Evolutionary conservation across 2,888 invertebrate genomes (phyloP).

Genomic region (Apodemia hepburni): DNA sequence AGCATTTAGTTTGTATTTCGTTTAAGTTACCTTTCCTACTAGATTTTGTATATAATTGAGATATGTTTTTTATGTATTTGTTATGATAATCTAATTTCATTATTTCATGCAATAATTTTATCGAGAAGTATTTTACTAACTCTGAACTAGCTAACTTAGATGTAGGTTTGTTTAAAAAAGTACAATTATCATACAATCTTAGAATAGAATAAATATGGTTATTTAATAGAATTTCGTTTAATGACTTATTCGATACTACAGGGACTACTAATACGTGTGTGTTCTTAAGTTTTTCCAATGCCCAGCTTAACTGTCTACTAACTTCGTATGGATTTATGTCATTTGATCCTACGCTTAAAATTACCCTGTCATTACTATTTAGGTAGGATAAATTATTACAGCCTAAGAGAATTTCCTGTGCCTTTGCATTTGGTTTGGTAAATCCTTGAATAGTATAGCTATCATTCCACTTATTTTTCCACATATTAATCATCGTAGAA

Average conservation of each 20-base stretch:
- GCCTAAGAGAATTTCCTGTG: too few relatives aligned
- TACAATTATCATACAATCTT: not conserved
- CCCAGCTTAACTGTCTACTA: not conserved
- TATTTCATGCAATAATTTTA: not conserved
- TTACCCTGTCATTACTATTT: not conserved
- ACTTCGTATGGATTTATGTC: slow-evolving; percentile 2
- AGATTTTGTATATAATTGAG: not conserved
- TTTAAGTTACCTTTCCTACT: not conserved
- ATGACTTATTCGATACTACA: not conserved
- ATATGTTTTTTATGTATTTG: not conserved
- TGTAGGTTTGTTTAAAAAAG: not conserved
- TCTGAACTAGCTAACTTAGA: not conserved
- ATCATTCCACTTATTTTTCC: not conserved
- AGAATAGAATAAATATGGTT: too few relatives aligned
- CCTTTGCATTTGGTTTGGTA: not conserved
- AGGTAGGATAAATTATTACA: not conserved
- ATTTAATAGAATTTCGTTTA: too few relatives aligned
- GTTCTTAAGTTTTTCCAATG: not conserved
- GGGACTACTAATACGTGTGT: not conserved
- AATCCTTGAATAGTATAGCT: not conserved
- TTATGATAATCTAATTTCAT: not conserved
- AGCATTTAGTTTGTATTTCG: not conserved
- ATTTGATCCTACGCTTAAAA: not conserved
- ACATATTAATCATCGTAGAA: not conserved
- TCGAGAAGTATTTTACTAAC: not conserved